Percentiles rank a stretch among this genome's conserved stretches.
These are phyloP conservation scores for Hyperoodon ampullatus DNA, from an alignment of 2,113 vertebrate genomes.

Conservation along the genomic window DNA sequence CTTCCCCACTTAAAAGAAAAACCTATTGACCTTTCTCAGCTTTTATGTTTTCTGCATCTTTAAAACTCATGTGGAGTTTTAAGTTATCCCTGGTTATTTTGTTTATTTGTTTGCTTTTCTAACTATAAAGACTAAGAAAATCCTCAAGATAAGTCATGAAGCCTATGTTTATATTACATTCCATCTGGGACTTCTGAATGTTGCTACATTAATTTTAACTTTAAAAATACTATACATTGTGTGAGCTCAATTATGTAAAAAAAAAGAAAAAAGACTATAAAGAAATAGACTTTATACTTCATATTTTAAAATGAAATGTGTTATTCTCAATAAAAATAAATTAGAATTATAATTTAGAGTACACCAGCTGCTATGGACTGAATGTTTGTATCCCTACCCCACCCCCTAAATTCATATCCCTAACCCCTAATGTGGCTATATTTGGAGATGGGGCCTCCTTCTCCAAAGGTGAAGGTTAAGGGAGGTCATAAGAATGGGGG, in stretches of 20 bases:
- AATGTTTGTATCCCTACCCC: neutral
- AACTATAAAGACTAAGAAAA: conserved; percentile 47
- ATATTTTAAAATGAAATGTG: conserved; percentile 5
- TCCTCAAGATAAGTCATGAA: neutral
- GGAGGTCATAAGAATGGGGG: neutral
- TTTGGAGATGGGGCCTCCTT: neutral
- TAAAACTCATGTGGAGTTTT: conserved; percentile 4
- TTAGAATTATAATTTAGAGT: neutral
- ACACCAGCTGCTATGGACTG: neutral
- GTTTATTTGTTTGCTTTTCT: conserved; percentile 17
- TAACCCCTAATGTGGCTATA: neutral
- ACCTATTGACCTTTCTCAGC: neutral
- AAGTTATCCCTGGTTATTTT: neutral
- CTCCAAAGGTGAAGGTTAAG: neutral
- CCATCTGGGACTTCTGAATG: conserved; percentile 41
- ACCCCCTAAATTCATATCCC: neutral
- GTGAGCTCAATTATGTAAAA: neutral
- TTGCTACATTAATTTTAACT: neutral
- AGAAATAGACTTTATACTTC: neutral
- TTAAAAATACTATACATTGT: conserved; percentile 3
- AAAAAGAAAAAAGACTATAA: neutral
- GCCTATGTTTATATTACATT: neutral
- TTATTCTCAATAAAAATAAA: neutral
- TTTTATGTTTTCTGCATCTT: conserved; percentile 8
- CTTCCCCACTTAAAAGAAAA: neutral